These are phyloP conservation scores for Steatornis caripensis DNA, from an alignment of 2,113 vertebrate species.

Conservation along the genomic window DNA sequence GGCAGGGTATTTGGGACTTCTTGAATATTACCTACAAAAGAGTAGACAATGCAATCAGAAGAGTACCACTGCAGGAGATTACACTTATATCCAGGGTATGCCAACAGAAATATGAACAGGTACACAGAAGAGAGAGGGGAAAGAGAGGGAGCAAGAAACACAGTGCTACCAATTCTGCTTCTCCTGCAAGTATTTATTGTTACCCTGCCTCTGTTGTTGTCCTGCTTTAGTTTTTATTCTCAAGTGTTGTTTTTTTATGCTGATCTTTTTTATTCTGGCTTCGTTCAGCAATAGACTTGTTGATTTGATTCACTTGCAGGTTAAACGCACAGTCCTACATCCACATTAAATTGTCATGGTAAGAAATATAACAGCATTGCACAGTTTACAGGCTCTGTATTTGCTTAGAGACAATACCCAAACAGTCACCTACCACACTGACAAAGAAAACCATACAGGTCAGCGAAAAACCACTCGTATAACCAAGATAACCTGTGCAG, in stretches of 20 bases:
- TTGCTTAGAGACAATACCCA: neutral
- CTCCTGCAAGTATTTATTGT: neutral
- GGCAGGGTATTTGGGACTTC: slow-evolving; percentile 92
- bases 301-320: neutral
- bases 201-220: neutral
- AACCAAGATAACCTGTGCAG: slow-evolving; percentile 91
- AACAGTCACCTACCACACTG: slow-evolving; percentile 83
- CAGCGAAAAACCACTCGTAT: slow-evolving; percentile 95
- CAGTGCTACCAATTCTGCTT: neutral
- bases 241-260: neutral
- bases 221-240: neutral
- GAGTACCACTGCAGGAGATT: neutral
- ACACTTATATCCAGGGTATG: neutral
- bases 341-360: neutral
- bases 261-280: neutral
- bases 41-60: neutral
- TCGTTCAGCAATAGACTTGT: neutral
- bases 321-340: neutral
- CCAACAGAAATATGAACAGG: neutral
- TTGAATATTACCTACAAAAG: slow-evolving; percentile 89
- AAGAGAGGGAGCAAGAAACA: neutral
- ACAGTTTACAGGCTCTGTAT: neutral
- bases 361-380: neutral
- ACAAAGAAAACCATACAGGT: slow-evolving; percentile 97
- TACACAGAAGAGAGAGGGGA: neutral